These are phyloP conservation scores for Arion vulgaris DNA, from an alignment of 1,140 invertebrate species.

Conservation along the genomic window DNA sequence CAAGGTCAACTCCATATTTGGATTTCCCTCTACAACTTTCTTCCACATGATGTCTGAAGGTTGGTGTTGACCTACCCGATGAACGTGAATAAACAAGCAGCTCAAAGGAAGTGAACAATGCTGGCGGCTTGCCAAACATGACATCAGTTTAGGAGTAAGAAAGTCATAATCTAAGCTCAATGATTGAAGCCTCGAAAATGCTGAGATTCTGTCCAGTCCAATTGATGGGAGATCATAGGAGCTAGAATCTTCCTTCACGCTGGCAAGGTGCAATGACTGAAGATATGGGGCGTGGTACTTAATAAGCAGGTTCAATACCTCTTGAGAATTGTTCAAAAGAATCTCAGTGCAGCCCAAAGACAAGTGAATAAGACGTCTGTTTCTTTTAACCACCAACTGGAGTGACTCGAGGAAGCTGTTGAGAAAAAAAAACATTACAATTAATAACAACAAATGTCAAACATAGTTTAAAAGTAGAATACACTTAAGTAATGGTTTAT, in stretches of 20 bases:
- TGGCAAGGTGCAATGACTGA: constrained; percentile 78
- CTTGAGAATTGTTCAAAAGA: constrained; percentile 73
- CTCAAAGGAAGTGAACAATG: constrained; percentile 72
- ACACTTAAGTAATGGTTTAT: too few species aligned
- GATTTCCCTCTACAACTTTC: constrained; percentile 76
- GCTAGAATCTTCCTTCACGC: constrained; percentile 83
- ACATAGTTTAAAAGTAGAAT: too few species aligned
- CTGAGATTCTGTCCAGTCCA: constrained; percentile 74
- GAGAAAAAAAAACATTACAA: constrained; percentile 37
- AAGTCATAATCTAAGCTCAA: constrained; percentile 85
- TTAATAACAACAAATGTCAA: too few species aligned
- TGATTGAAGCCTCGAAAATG: constrained; percentile 73
- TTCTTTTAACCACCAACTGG: constrained; percentile 66
- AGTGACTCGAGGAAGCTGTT: constrained; percentile 69
- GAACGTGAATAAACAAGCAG: constrained; percentile 81
- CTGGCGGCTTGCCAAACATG: constrained; percentile 59
- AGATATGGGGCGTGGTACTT: constrained; percentile 74
- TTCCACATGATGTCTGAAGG: constrained; percentile 81
- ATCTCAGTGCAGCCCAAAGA: constrained; percentile 78
- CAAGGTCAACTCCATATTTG: constrained; percentile 79
- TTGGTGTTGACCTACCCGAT: constrained; percentile 78
- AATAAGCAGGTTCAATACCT: constrained; percentile 73
- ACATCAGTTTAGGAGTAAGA: constrained; percentile 78
- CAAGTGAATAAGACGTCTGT: constrained; percentile 73
- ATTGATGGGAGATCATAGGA: constrained; percentile 79